Base-by-base conservation (phyloP, 1,140 invertebrate genomes). In the Teleogryllus occipitalis region DNA sequence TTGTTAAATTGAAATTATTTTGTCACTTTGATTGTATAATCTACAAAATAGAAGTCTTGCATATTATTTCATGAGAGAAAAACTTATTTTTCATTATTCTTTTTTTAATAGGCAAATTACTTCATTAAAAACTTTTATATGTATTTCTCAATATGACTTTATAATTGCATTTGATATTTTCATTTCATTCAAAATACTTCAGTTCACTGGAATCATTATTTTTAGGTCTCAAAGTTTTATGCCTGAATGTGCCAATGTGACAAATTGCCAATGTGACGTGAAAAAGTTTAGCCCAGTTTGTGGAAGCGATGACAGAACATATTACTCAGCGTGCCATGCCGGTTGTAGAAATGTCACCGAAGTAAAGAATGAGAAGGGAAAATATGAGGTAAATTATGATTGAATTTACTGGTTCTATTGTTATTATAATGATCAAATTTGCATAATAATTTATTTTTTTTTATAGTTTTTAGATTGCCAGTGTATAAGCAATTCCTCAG, bases 311-410 rank as follows among this genome's bases (percentile, higher is more conserved):
- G 91, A 91, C 1, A 90, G 87, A 83, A 97, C 95, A 8, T 97
- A 96, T 85, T 92, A 95, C 83, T 96, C 95, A 74, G 92, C 95
- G 22, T 97, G 96, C 86, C 93, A 96, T 84, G 95, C 95, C 65
- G 96, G 96, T 27, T 97, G 96, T 84, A 86, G 87, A 74, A 92
- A 90, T 84, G 90, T 90, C 77, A 89, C 89, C 47, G 85, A 39
- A 39, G 27, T 90, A 27, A 85, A 88, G 81, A 88, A 90, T 84
- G 91, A 88, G 80, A 90, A 88, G 80, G 92, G 92, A 86, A 91
- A 91, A 81, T 80, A 86, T 22, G 85, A 85, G 82, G 87, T 89
- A 83, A 85, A 83, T 82, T 22, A 10, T 7, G 7, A 75, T 12
- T 75, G 1, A 75, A 12, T 47, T 76, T 76, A 8, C 46, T 46